A percentile compares a stretch with the other conserved stretches of the same genome.
Evolutionary conservation across 2,113 vertebrate species (phyloP).

Genomic region (Corvus moneduloides): DNA sequence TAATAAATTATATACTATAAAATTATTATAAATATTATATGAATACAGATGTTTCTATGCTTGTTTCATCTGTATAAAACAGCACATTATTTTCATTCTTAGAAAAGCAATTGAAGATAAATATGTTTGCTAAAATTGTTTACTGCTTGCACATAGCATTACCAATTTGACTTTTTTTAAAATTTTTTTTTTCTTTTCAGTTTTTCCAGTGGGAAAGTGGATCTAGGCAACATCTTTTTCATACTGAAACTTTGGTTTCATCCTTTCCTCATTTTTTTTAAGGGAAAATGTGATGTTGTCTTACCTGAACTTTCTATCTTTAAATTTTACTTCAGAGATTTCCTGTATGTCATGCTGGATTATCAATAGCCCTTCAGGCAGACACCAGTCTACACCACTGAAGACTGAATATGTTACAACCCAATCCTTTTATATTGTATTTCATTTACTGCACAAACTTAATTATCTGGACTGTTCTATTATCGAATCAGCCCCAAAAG

Average conservation of each 20-base stretch:
- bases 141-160: background rate
- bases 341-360: background rate
- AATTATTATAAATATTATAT: background rate
- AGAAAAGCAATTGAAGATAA: background rate
- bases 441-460: conserved; percentile 11
- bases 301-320: background rate
- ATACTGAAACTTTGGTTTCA: background rate
- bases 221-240: background rate
- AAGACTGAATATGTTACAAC: background rate
- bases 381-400: background rate
- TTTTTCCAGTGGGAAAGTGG: background rate
- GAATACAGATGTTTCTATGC: background rate
- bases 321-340: background rate
- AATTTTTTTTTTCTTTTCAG: background rate
- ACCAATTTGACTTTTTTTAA: background rate
- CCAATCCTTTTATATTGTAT: background rate
- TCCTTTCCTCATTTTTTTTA: background rate
- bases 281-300: background rate
- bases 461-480: conserved; percentile 1
- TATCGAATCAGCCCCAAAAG: background rate
- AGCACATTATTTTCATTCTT: background rate
- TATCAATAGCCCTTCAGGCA: background rate
- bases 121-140: background rate
- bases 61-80: background rate
- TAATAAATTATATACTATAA: background rate